Percentiles rank a stretch among this genome's conserved stretches.
phyloP scores from a whole-genome alignment of 2,113 vertebrate species.

The Corapipo altera region DNA sequence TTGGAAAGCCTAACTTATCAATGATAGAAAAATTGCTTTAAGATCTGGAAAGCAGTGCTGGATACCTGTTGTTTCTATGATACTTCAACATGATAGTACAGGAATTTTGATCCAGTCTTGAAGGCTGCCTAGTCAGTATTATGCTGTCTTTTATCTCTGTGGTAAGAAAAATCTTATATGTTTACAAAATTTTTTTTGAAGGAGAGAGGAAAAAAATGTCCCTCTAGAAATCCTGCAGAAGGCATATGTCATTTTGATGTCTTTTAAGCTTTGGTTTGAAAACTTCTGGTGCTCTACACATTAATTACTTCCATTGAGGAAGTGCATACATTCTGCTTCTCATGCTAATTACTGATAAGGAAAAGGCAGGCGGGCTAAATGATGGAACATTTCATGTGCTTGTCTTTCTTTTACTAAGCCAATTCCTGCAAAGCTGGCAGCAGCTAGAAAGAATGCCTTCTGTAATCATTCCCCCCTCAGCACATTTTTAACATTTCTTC shows the following conservation, averaged over 20 bases:
- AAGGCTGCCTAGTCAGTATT: neutral
- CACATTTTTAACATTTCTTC: neutral
- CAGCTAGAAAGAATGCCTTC: neutral
- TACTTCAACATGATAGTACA: neutral
- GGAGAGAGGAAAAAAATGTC: neutral
- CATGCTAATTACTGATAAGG: constrained; percentile 11
- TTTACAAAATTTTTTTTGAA: neutral
- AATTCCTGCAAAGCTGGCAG: neutral
- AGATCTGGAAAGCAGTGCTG: neutral
- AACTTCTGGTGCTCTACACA: neutral
- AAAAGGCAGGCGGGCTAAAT: neutral
- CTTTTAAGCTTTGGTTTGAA: constrained; percentile 24
- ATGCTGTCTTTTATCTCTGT: neutral
- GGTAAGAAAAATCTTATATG: neutral
- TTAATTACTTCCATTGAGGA: constrained; percentile 6
- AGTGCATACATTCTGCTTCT: constrained; percentile 13
- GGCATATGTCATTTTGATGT: neutral
- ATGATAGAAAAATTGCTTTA: neutral
- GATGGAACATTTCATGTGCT: neutral
- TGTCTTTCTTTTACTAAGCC: neutral
- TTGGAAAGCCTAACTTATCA: neutral
- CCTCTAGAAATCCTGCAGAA: neutral
- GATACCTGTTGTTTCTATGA: neutral
- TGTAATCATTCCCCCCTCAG: neutral
- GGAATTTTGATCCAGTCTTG: neutral